Conservation (phyloP, 1,140 invertebrate genomes). For the Luehdorfia chinensis region DNA sequence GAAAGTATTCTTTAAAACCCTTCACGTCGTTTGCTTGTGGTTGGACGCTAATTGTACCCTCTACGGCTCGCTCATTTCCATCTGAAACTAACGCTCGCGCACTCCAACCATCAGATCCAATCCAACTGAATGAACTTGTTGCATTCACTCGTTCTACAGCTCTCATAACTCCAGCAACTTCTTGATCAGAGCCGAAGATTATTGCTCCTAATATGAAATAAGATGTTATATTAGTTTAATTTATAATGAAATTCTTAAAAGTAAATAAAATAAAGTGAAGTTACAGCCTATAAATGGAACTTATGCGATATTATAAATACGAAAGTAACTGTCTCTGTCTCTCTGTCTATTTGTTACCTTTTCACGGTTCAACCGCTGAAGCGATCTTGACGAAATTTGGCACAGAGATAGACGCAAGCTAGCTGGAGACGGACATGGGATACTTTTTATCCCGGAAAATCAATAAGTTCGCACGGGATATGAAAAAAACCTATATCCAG, state of each 20-base stretch:
- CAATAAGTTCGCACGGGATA: too few species aligned
- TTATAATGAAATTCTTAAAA: neutral
- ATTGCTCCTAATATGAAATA: slow-evolving; percentile 87
- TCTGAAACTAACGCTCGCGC: slow-evolving; percentile 91
- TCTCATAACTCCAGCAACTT: slow-evolving; percentile 95
- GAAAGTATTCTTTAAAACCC: slow-evolving; percentile 94
- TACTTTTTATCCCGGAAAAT: too few species aligned
- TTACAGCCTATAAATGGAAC: too few species aligned
- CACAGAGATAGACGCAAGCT: too few species aligned
- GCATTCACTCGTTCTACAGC: slow-evolving; percentile 91
- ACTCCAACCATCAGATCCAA: slow-evolving; percentile 96
- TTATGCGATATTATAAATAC: too few species aligned
- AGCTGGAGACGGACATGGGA: too few species aligned
- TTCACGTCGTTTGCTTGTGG: slow-evolving; percentile 91
- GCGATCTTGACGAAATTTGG: too few species aligned
- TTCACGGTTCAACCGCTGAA: too few species aligned
- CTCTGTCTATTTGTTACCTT: too few species aligned
- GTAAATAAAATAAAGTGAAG: neutral
- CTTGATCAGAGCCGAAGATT: slow-evolving; percentile 97
- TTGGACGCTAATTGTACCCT: slow-evolving; percentile 94
- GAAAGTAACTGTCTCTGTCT: too few species aligned
- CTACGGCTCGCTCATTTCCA: slow-evolving; percentile 92
- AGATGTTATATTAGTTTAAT: neutral
- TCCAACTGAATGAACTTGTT: slow-evolving; percentile 95
- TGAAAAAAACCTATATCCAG: too few species aligned